Evolutionary conservation across 2,888 invertebrate genomes (phyloP).

Genomic region (Scaeva pyrastri): DNA sequence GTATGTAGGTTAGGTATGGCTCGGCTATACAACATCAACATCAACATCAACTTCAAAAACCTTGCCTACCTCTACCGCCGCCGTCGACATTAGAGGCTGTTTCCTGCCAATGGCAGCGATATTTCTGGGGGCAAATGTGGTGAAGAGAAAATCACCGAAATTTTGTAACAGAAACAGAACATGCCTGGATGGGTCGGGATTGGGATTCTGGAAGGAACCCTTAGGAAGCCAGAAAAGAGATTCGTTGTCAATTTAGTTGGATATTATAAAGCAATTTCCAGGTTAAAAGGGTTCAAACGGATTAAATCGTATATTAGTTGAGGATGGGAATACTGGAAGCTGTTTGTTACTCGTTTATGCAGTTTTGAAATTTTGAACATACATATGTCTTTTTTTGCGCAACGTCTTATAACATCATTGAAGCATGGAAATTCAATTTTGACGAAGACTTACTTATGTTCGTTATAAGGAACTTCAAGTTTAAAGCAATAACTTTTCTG

Average conservation of each 20-base stretch:
- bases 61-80: neutral
- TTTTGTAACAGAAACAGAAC: neutral
- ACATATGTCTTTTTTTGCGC: no score
- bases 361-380: no score
- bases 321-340: neutral
- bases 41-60: no score
- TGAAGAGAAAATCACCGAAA: slow-evolving; percentile 9
- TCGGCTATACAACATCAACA: no score
- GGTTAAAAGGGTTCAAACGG: neutral
- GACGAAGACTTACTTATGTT: no score
- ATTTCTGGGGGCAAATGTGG: neutral
- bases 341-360: no score
- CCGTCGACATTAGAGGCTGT: slow-evolving; percentile 4
- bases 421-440: no score
- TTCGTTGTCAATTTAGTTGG: neutral
- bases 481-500: no score
- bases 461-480: no score
- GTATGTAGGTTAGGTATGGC: neutral
- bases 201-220: neutral
- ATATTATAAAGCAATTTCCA: slow-evolving; percentile 11
- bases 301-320: neutral
- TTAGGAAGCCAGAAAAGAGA: neutral
- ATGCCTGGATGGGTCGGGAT: neutral
- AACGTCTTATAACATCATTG: no score
- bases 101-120: slow-evolving; percentile 20